These are phyloP conservation scores for Ceraclea dissimilis DNA, from an alignment of 2,888 invertebrate genomes.

Conservation along the genomic window DNA sequence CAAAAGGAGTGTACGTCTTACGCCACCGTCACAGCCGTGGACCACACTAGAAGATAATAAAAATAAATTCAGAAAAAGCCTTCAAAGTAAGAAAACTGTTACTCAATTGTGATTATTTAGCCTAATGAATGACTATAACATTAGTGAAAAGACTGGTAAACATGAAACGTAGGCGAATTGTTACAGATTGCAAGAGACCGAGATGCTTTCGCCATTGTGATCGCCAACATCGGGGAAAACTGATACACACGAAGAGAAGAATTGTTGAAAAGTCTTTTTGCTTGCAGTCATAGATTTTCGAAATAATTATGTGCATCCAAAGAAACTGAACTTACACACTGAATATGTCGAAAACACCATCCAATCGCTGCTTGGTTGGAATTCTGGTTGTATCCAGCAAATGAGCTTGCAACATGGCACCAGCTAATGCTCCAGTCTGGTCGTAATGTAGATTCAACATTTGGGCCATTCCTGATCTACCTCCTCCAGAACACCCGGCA, in stretches of 20 bases:
- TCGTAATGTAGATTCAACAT: slow-evolving; percentile 93
- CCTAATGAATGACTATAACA: background rate
- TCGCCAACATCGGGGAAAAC: too few relatives aligned
- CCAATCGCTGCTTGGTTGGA: slow-evolving; percentile 58
- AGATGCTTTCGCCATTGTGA: too few relatives aligned
- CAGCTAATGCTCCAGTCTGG: slow-evolving; percentile 82
- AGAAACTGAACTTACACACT: slow-evolving; percentile 47
- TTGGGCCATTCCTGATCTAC: slow-evolving; percentile 78
- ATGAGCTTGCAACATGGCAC: slow-evolving; percentile 75
- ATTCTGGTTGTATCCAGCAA: slow-evolving; percentile 74
- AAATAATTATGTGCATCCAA: too few relatives aligned
- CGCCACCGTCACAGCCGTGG: slow-evolving; percentile 74
- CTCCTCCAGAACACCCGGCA: slow-evolving; percentile 6
- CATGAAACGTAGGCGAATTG: too few relatives aligned
- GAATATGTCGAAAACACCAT: slow-evolving; percentile 60
- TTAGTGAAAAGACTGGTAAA: background rate
- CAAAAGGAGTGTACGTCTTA: slow-evolving; percentile 76
- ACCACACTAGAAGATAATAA: slow-evolving; percentile 55
- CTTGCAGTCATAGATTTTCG: too few relatives aligned
- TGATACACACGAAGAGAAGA: too few relatives aligned
- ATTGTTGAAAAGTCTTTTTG: too few relatives aligned
- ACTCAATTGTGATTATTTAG: background rate
- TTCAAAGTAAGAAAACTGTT: background rate
- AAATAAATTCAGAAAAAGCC: too few relatives aligned
- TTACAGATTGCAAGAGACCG: too few relatives aligned